phyloP scores from a whole-genome alignment of 2,888 invertebrate species.

The Torymus tubicola region DNA sequence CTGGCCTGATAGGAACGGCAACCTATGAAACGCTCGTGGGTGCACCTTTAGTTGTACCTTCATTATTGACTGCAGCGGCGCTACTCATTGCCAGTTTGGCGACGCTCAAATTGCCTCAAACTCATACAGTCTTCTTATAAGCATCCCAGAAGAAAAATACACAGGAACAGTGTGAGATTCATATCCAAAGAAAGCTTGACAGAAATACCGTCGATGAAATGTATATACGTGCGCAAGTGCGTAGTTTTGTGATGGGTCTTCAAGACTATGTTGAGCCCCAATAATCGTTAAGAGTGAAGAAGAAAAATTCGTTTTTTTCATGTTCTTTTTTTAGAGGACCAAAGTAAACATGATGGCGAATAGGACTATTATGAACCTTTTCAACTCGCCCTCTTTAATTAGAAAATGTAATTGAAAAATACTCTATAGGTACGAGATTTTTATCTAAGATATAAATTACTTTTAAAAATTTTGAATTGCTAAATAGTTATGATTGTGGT shows the following conservation, averaged over 20 bases:
- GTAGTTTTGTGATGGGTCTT: constrained; percentile 40
- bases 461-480: neutral
- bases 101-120: constrained; percentile 75
- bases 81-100: constrained; percentile 74
- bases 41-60: constrained; percentile 74
- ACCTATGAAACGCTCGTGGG: constrained; percentile 75
- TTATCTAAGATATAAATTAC: neutral
- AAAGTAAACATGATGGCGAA: constrained; percentile 22
- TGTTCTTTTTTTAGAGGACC: constrained; percentile 33
- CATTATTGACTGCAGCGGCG: constrained; percentile 74
- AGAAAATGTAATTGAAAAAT: constrained; percentile 21
- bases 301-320: constrained; percentile 18
- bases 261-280: constrained; percentile 29
- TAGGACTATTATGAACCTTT: neutral
- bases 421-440: neutral
- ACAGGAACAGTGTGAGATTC: constrained; percentile 48
- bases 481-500: constrained; percentile 4
- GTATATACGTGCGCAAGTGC: constrained; percentile 3
- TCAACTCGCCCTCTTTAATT: constrained; percentile 12
- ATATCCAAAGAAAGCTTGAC: constrained; percentile 53
- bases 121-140: constrained; percentile 76
- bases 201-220: constrained; percentile 8
- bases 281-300: constrained; percentile 15
- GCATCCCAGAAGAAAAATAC: constrained; percentile 8
- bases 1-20: constrained; percentile 75